Evolutionary conservation across 1,140 invertebrate species (phyloP).

Genomic region (Telenomus remus): DNA sequence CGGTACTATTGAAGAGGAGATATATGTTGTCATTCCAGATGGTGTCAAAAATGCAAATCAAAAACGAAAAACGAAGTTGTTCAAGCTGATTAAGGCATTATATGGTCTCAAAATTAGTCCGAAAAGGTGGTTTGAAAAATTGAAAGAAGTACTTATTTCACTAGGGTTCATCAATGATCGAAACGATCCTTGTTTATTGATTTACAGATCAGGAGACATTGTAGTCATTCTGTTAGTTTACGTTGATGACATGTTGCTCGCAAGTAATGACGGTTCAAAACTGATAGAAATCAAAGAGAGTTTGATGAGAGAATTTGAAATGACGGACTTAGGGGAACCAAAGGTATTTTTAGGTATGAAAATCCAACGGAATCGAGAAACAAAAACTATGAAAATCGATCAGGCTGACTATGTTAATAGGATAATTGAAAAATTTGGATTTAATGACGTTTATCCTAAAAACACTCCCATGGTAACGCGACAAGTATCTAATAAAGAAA

Average conservation of each 20-base stretch:
- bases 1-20: constrained; percentile 62
- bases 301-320: not conserved
- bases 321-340: not conserved
- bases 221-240: not conserved
- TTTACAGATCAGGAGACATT: not conserved
- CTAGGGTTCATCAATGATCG: constrained; percentile 7
- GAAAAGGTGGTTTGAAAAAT: constrained; percentile 64
- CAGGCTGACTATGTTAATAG: constrained; percentile 13
- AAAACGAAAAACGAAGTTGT: constrained; percentile 33
- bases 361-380: constrained; percentile 11
- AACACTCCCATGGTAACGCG: constrained; percentile 43
- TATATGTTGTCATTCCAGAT: constrained; percentile 67
- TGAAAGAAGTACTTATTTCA: constrained; percentile 15
- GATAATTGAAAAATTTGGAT: constrained; percentile 23
- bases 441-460: constrained; percentile 34
- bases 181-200: constrained; percentile 25
- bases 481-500: constrained; percentile 38
- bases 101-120: constrained; percentile 72
- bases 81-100: constrained; percentile 63
- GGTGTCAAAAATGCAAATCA: constrained; percentile 8
- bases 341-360: not conserved
- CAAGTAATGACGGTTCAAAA: not conserved
- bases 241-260: not conserved
- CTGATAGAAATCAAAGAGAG: not conserved
- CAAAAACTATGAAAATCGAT: constrained; percentile 8